Evolutionary conservation across 2,113 vertebrate species (phyloP).

Genomic region (Mesitornis unicolor): DNA sequence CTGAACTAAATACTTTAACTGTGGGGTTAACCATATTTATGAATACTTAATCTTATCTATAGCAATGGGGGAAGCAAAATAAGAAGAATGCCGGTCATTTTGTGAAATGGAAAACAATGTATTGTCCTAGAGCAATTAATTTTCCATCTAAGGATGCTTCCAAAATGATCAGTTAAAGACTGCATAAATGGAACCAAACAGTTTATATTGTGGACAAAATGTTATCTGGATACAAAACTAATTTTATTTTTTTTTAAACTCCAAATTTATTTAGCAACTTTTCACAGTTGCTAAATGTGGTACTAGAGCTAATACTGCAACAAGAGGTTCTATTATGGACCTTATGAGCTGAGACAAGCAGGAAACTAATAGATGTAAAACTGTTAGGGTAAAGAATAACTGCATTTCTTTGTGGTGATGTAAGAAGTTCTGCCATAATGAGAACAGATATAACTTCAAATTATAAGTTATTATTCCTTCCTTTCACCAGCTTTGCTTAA

Average conservation of each 20-base stretch:
- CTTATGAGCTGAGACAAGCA: neutral
- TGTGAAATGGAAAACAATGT: constrained; percentile 24
- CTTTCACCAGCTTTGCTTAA: neutral
- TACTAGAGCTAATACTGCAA: neutral
- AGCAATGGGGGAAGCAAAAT: constrained; percentile 43
- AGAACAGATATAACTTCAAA: neutral
- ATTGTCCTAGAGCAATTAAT: constrained; percentile 13
- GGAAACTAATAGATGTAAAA: neutral
- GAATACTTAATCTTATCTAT: constrained; percentile 35
- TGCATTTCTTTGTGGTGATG: neutral
- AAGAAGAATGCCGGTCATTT: neutral
- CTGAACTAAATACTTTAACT: constrained; percentile 50
- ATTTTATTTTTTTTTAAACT: neutral
- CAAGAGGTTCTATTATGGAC: neutral
- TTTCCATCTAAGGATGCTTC: neutral
- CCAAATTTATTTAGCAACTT: neutral
- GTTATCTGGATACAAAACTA: neutral
- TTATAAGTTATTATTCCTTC: neutral
- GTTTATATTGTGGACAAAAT: constrained; percentile 2
- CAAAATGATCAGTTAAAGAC: neutral
- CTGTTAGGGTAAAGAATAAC: neutral
- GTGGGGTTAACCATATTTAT: constrained; percentile 28
- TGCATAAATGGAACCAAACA: neutral
- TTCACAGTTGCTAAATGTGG: neutral
- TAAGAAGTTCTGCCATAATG: neutral